These are phyloP conservation scores for Megastigmus dorsalis DNA, from an alignment of 2,888 invertebrate species.

Conservation along the genomic window DNA sequence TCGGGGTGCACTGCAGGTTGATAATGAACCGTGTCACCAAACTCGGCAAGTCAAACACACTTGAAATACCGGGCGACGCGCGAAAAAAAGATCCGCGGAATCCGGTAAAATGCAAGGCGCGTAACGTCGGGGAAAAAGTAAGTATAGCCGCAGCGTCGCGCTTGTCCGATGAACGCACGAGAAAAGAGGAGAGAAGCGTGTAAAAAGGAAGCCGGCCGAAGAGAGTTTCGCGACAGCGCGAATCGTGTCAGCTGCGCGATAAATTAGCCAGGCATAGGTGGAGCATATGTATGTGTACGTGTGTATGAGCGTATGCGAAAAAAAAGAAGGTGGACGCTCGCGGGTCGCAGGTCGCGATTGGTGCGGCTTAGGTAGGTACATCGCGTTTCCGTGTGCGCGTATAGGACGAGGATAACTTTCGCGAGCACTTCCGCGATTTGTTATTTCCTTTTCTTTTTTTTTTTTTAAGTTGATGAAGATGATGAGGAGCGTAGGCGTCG, in stretches of 20 bases:
- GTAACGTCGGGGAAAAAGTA: neutral
- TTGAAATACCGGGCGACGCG: conserved; percentile 1
- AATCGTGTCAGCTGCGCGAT: conserved; percentile 42
- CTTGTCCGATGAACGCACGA: neutral
- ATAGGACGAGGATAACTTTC: too few species aligned
- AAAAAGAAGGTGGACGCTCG: neutral
- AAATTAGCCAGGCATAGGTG: conserved; percentile 33
- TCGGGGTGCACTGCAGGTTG: too few species aligned
- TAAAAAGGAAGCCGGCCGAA: neutral
- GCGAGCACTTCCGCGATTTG: conserved; percentile 36
- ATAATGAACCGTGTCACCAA: neutral
- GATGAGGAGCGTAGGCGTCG: neutral
- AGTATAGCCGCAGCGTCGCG: neutral
- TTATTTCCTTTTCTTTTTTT: conserved; percentile 2
- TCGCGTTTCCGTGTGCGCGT: neutral
- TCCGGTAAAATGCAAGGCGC: neutral
- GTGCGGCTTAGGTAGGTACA: too few species aligned
- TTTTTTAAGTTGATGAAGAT: neutral
- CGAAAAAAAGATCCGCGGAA: conserved; percentile 39
- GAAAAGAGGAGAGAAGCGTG: neutral
- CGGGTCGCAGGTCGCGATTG: conserved; percentile 27
- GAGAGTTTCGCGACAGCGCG: conserved; percentile 35
- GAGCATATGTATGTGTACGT: neutral
- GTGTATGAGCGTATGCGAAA: neutral
- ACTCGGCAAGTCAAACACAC: conserved; percentile 11